Conservation (phyloP, 2,888 invertebrate genomes). For the Pollenia angustigena region DNA sequence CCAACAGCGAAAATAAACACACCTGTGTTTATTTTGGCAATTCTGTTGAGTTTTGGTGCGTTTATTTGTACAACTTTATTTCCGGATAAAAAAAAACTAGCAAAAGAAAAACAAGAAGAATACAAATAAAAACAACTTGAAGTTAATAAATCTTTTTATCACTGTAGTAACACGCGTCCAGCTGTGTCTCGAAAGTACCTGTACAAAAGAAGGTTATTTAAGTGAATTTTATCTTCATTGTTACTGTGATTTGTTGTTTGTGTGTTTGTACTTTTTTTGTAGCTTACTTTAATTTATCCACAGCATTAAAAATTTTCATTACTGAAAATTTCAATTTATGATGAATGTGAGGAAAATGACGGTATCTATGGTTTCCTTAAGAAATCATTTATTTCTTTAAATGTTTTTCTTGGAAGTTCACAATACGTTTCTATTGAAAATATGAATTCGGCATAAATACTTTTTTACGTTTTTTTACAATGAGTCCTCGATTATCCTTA, state of each 20-base stretch:
- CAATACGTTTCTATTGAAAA: too few relatives aligned
- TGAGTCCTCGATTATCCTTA: too few relatives aligned
- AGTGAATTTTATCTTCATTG: neutral
- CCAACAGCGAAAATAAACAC: neutral
- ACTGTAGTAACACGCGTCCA: conserved; percentile 14
- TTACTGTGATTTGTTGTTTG: neutral
- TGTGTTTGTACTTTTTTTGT: neutral
- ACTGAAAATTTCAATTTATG: neutral
- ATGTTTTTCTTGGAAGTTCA: too few relatives aligned
- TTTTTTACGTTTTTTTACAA: too few relatives aligned
- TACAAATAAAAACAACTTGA: neutral
- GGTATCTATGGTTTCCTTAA: too few relatives aligned
- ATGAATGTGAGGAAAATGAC: too few relatives aligned
- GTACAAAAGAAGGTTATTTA: conserved; percentile 5
- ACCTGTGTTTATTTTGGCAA: conserved; percentile 27
- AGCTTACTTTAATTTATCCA: conserved; percentile 30
- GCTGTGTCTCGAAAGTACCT: conserved; percentile 7
- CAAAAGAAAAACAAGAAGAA: neutral
- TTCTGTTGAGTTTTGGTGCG: neutral
- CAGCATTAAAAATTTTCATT: conserved; percentile 6
- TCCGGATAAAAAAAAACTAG: neutral
- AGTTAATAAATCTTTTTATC: conserved; percentile 39
- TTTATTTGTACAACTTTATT: neutral
- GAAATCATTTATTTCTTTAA: too few relatives aligned
- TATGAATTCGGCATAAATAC: too few relatives aligned